Conservation (phyloP, 64 coral and sea anemone species). For the Pocillopora verrucosa region DNA sequence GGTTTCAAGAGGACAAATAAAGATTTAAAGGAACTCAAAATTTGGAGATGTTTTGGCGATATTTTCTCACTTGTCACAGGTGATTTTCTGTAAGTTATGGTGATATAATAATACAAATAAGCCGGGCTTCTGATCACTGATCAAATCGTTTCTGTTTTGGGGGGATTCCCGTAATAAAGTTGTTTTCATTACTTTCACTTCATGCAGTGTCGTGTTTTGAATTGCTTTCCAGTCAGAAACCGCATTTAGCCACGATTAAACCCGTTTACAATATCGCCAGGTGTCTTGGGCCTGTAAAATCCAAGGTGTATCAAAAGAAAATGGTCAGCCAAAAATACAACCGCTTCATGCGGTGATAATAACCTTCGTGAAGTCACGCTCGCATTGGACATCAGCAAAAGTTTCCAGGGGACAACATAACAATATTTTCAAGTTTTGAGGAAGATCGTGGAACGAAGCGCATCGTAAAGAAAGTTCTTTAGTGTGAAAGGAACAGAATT, state of each 20-base stretch:
- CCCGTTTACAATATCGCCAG: background rate
- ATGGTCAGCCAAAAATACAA: no score
- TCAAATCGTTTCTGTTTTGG: background rate
- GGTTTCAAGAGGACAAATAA: no score
- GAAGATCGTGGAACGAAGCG: background rate
- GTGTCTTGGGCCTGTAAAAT: background rate
- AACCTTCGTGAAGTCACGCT: no score
- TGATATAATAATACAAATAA: background rate
- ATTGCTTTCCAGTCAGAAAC: background rate
- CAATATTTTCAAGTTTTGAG: background rate
- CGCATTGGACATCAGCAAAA: background rate
- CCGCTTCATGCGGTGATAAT: no score
- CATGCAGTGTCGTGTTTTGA: conserved; percentile 14
- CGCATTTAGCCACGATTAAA: background rate
- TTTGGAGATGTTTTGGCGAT: background rate
- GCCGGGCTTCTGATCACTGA: background rate
- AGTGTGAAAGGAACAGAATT: background rate
- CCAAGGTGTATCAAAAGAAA: background rate
- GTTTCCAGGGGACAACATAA: background rate
- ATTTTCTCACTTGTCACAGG: background rate
- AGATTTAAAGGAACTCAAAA: no score
- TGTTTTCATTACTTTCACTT: conserved; percentile 23
- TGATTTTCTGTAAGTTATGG: background rate
- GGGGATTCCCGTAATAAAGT: conserved; percentile 40
- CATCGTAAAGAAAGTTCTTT: background rate